These are phyloP conservation scores for Asobara japonica DNA, from an alignment of 1,140 invertebrate species.

Conservation along the genomic window DNA sequence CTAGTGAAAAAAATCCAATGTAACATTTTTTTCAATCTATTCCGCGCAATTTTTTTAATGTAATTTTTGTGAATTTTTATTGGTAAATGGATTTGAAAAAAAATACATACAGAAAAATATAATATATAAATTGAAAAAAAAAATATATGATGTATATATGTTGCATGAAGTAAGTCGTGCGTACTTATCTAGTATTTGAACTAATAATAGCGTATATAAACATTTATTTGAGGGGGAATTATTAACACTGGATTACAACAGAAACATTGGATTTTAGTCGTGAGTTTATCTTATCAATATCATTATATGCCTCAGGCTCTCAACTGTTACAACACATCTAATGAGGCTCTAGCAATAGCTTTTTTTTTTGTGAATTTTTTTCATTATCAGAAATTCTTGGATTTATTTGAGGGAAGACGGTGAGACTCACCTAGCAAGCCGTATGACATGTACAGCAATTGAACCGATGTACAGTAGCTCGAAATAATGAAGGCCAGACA, in stretches of 20 bases:
- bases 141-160: too few relatives aligned
- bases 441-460: conserved; percentile 6
- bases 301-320: not conserved
- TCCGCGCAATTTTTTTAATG: too few relatives aligned
- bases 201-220: not conserved
- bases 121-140: too few relatives aligned
- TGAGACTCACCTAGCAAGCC: conserved; percentile 18
- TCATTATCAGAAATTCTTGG: not conserved
- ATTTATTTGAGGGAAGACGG: too few relatives aligned
- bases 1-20: too few relatives aligned
- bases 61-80: too few relatives aligned
- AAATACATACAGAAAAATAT: too few relatives aligned
- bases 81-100: too few relatives aligned
- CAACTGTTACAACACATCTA: not conserved
- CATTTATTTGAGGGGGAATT: conserved; percentile 1
- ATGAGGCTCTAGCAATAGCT: not conserved
- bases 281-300: not conserved
- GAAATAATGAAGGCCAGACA: conserved; percentile 16
- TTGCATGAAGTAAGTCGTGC: too few relatives aligned
- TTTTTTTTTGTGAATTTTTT: not conserved
- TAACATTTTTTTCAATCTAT: too few relatives aligned
- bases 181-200: conserved; percentile 5
- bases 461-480: conserved; percentile 10
- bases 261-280: not conserved
- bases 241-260: not conserved